Conservation (phyloP, 2,797 vertebrate species). For the Spinus olivaceus region DNA sequence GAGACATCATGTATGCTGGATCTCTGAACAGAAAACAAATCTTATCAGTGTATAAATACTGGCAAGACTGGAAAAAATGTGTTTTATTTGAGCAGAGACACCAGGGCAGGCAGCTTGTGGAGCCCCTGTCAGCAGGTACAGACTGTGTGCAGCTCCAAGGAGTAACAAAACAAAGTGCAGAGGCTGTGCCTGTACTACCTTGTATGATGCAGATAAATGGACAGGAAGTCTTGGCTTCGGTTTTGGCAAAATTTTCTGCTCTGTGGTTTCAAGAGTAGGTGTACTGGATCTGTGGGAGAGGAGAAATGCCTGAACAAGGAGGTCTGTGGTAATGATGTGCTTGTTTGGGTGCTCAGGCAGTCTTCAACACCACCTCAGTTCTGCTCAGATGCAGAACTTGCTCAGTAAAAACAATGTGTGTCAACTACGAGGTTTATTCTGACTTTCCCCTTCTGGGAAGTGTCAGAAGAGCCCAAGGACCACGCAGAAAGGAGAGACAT, state of each 20-base stretch:
- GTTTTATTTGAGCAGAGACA: background rate
- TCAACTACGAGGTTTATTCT: background rate
- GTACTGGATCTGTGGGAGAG: slow-evolving; percentile 4
- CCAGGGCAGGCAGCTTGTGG: background rate
- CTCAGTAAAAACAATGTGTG: background rate
- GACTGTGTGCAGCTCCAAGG: background rate
- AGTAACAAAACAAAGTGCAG: background rate
- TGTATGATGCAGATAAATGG: background rate
- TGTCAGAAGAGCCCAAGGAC: background rate
- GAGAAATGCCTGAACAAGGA: background rate
- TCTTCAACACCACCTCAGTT: background rate
- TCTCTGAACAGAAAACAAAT: slow-evolving; percentile 38
- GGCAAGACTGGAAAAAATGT: background rate
- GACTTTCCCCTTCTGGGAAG: background rate
- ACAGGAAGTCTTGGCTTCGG: background rate
- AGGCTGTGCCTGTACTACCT: slow-evolving; percentile 32
- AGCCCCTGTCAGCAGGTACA: background rate
- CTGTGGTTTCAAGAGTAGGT: background rate
- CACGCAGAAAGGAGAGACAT: background rate
- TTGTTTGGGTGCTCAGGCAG: background rate
- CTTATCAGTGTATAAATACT: background rate
- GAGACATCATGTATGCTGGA: slow-evolving; percentile 23
- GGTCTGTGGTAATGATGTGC: background rate
- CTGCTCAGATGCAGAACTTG: background rate
- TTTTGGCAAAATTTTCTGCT: slow-evolving; percentile 9